Conservation (phyloP, 2,888 invertebrate genomes). For the Halictus quadricinctus region DNA sequence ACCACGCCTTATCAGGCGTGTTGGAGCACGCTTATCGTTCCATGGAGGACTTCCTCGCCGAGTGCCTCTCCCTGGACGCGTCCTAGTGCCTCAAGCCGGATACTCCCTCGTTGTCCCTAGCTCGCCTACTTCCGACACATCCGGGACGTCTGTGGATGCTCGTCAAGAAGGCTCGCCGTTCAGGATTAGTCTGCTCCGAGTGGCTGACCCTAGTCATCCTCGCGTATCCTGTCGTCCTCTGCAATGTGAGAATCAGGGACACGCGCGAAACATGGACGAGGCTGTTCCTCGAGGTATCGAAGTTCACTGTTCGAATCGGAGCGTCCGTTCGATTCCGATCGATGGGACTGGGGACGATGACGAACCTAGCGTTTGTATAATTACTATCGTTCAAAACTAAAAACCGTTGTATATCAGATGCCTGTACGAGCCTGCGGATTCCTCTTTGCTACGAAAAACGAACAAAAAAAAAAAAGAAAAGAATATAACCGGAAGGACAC, state of each 20-base stretch:
- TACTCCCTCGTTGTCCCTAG: constrained; percentile 77
- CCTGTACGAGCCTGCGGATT: constrained; percentile 65
- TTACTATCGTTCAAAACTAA: constrained; percentile 65
- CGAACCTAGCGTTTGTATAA: constrained; percentile 68
- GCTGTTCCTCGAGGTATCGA: constrained; percentile 7
- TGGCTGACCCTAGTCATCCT: not conserved
- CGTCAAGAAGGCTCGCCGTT: constrained; percentile 44
- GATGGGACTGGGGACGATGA: constrained; percentile 19
- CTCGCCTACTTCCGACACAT: constrained; percentile 69
- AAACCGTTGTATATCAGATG: constrained; percentile 67
- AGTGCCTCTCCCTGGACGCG: constrained; percentile 94
- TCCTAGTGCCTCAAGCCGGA: constrained; percentile 82
- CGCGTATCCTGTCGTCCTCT: not conserved
- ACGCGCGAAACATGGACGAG: not conserved
- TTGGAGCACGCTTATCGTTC: constrained; percentile 95
- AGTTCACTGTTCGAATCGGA: not conserved
- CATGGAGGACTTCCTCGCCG: constrained; percentile 96
- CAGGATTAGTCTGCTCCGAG: constrained; percentile 31
- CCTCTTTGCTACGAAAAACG: constrained; percentile 67
- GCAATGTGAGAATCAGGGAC: not conserved
- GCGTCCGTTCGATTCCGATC: not conserved
- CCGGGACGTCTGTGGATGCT: constrained; percentile 50
- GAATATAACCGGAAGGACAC: not conserved
- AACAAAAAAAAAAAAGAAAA: not conserved
- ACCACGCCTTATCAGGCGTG: constrained; percentile 92